Base-by-base conservation (phyloP, 2,888 invertebrate genomes). In the Cecidostiba fungosa region DNA sequence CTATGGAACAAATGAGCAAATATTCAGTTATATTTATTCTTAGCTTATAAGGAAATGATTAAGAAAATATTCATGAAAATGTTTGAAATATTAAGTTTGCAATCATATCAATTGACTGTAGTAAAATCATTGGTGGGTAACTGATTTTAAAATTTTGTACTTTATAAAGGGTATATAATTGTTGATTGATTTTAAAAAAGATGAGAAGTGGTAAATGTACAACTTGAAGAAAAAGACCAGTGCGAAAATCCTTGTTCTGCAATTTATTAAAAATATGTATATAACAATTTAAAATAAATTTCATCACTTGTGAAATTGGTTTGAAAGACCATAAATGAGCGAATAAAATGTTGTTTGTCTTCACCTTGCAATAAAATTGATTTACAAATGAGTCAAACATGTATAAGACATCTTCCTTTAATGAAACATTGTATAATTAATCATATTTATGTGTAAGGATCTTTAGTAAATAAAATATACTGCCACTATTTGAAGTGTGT, bases 381-480 rank as follows among this genome's bases (percentile, higher is more conserved):
- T 84, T 26, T 73, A 50, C 36, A 43, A 72, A 86, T 76, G 39
- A 78, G 79, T 72, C 70, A 74, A 82, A 39, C 47, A 76, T 85
- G 70, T 29, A 66, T 85, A 62, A 77, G 59, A 83, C 77, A 81
- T 77, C 77, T 84, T 86, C 70, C 72, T 82, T 82, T n/a, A 83
- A 77, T 69, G 43, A 85, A 81, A 83, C 77, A 85, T 85, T 76
- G 82, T 82, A 79, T 84, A 62, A 85, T 83, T 78, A 81, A 85
- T 80, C 82, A 84, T 81, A 59, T 82, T 81, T 76, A 77, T 82
- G 73, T 87, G 32, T 82, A 85, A 82, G 73, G 72, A 73, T 82
- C 82, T 87, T 87, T 80, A 86, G 82, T 69, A 87, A 87, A 85
- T 86, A 86, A 87, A 86, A 85, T 86, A 69, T 84, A 87, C 82